Conservation (phyloP, 2,797 vertebrate genomes). For the Galagoides demidoff region DNA sequence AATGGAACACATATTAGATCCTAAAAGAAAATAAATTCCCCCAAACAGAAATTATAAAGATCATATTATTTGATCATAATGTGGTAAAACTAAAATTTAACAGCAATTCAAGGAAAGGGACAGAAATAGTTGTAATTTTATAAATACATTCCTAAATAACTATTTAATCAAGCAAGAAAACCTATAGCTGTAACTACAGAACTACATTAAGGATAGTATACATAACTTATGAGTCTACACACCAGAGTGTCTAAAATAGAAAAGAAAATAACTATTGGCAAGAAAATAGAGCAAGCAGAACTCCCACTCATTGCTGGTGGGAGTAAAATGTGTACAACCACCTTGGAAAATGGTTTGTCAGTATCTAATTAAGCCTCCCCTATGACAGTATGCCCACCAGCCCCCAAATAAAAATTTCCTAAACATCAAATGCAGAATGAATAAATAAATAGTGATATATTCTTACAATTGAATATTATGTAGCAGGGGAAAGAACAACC, state of each 20-base stretch:
- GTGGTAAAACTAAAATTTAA: constrained; percentile 27
- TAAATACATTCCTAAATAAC: constrained; percentile 7
- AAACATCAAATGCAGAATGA: neutral
- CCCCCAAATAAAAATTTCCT: neutral
- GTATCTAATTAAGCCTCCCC: neutral
- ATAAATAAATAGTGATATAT: neutral
- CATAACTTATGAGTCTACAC: neutral
- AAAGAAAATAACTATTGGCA: constrained; percentile 4
- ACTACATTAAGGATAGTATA: neutral
- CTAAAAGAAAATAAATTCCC: constrained; percentile 52
- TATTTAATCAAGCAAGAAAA: constrained; percentile 26
- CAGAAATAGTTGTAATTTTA: neutral
- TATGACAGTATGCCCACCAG: neutral
- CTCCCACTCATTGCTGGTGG: neutral
- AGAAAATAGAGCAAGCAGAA: constrained; percentile 6
- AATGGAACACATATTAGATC: constrained; percentile 20
- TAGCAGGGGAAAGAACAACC: neutral
- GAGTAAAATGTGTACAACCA: neutral
- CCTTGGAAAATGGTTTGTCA: neutral
- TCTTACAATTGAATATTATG: neutral
- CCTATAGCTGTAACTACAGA: neutral
- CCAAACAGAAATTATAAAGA: neutral
- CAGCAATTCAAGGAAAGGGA: constrained; percentile 10
- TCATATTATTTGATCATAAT: constrained; percentile 8
- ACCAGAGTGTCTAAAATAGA: neutral